Percentiles rank a stretch among this genome's conserved stretches.
Conservation (phyloP, 2,888 invertebrate species). For the Cryptocephalus primarius region DNA sequence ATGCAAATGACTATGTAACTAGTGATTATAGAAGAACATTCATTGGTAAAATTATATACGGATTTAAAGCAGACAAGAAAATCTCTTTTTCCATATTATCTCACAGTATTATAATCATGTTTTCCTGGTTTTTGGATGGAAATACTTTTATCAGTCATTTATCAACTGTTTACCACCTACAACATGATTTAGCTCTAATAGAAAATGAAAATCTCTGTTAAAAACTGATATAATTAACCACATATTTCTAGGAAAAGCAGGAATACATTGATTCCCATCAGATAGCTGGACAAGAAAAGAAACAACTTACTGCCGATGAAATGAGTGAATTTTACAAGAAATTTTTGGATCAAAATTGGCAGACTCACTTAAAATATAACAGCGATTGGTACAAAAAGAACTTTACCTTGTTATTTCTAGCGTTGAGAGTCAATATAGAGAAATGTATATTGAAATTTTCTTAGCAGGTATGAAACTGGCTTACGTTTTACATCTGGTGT, state of each 20-base stretch:
- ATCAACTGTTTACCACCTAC: background rate
- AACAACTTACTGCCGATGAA: slow-evolving; percentile 61
- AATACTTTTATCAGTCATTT: no score
- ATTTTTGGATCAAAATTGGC: slow-evolving; percentile 76
- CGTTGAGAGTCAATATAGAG: slow-evolving; percentile 48
- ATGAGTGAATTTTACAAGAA: slow-evolving; percentile 82
- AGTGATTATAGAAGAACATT: no score
- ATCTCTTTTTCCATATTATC: background rate
- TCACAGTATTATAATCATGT: no score
- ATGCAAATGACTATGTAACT: no score
- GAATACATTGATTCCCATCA: slow-evolving; percentile 38
- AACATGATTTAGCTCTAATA: background rate
- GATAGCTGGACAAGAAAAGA: slow-evolving; percentile 30
- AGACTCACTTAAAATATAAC: slow-evolving; percentile 64
- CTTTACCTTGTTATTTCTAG: slow-evolving; percentile 50
- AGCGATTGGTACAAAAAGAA: slow-evolving; percentile 76
- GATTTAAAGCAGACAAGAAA: background rate
- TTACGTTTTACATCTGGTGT: no score
- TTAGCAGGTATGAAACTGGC: no score
- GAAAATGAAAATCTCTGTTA: no score
- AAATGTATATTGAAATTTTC: slow-evolving; percentile 6
- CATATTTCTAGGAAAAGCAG: slow-evolving; percentile 44
- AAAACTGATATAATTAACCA: background rate
- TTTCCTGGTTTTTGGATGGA: no score
- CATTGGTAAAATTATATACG: slow-evolving; percentile 1